A percentile compares a stretch with the other conserved stretches of the same genome.
Evolutionary conservation across 2,797 vertebrate genomes (phyloP).

Genomic region (Scyliorhinus canicula): DNA sequence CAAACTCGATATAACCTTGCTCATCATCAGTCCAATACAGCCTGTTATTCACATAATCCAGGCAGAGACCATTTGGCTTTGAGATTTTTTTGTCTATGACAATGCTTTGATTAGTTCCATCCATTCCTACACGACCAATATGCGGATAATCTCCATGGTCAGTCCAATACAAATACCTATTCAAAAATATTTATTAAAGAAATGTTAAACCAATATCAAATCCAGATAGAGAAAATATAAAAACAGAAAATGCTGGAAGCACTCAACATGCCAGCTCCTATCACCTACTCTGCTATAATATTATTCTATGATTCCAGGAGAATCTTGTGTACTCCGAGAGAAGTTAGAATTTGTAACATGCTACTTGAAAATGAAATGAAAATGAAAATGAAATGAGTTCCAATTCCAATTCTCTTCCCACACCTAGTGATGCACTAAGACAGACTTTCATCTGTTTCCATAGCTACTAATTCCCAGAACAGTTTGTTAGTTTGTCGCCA

Average conservation of each 20-base stretch:
- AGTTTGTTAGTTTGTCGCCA: no score
- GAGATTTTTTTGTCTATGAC: constrained; percentile 86
- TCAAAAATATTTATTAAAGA: constrained; percentile 39
- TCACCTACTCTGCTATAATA: background rate
- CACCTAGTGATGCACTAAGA: no score
- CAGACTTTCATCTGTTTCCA: no score
- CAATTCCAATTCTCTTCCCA: no score
- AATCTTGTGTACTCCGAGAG: no score
- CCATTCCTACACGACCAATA: constrained; percentile 90
- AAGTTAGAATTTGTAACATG: background rate
- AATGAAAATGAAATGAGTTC: no score
- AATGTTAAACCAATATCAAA: background rate
- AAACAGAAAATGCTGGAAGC: background rate
- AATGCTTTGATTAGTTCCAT: constrained; percentile 76
- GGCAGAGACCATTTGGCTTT: constrained; percentile 83
- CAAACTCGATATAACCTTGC: constrained; percentile 87
- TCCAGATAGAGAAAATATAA: background rate
- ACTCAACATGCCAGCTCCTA: background rate
- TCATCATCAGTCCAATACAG: constrained; percentile 87
- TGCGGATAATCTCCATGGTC: constrained; percentile 89
- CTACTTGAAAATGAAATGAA: no score
- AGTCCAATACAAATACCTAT: constrained; percentile 93
- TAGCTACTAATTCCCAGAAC: no score
- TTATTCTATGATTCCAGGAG: background rate
- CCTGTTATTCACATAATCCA: constrained; percentile 90